phyloP scores from a whole-genome alignment of 1,140 invertebrate genomes.

The Temnothorax longispinosus region DNA sequence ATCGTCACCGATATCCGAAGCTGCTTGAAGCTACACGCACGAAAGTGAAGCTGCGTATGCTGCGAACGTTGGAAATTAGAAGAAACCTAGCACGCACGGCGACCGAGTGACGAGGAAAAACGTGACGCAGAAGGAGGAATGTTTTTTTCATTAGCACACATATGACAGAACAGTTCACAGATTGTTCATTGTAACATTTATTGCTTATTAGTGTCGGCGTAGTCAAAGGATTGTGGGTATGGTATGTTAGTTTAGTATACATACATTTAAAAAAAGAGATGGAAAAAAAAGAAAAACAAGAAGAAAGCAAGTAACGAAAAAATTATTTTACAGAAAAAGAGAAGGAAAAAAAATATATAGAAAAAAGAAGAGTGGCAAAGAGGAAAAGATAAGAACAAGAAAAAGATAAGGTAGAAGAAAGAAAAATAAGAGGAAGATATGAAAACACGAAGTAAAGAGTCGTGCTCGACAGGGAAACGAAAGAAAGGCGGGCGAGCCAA shows the following conservation, averaged over 20 bases:
- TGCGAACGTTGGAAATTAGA: conserved; percentile 65
- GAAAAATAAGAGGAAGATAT: background rate
- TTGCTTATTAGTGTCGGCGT: background rate
- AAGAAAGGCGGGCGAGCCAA: conserved; percentile 3
- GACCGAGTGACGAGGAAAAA: conserved; percentile 39
- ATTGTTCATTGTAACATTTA: background rate
- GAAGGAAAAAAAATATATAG: background rate
- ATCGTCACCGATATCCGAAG: background rate
- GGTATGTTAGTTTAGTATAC: background rate
- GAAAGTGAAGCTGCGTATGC: conserved; percentile 67
- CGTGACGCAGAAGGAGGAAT: conserved; percentile 41
- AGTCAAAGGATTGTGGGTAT: background rate
- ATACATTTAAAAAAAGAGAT: background rate
- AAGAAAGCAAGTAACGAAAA: background rate
- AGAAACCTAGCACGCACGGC: conserved; percentile 63
- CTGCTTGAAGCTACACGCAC: conserved; percentile 49
- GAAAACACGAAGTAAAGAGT: background rate
- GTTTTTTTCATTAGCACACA: conserved; percentile 20
- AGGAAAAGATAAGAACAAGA: background rate
- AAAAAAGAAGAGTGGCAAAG: background rate
- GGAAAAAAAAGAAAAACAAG: background rate
- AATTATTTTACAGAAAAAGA: background rate
- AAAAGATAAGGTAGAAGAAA: background rate
- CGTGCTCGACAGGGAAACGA: background rate
- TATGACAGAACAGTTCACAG: background rate